A percentile compares a stretch with the other conserved stretches of the same genome.
Conservation (phyloP, 2,888 invertebrate species). For the Corbicula japonica region DNA sequence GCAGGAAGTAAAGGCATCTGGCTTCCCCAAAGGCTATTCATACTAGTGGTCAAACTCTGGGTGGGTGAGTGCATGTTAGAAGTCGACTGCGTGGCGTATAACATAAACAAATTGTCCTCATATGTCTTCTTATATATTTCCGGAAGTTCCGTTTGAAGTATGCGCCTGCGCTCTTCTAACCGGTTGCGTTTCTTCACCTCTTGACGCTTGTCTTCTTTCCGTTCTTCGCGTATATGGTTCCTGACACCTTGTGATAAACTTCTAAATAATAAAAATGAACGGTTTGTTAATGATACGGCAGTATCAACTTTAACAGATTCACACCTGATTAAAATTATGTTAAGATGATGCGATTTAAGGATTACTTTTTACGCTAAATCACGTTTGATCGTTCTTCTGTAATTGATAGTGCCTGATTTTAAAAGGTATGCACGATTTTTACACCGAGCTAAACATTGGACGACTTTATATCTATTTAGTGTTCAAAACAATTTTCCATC, state of each 20-base stretch:
- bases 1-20: constrained; percentile 22
- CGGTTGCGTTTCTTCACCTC: constrained; percentile 72
- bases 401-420: no score
- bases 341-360: no score
- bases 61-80: background rate
- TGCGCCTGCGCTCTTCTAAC: constrained; percentile 74
- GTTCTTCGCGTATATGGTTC: constrained; percentile 76
- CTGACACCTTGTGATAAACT: constrained; percentile 73
- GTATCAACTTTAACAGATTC: no score
- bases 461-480: no score
- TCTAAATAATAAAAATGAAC: no score
- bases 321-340: no score
- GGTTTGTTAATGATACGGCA: no score
- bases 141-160: constrained; percentile 69
- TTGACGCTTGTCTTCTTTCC: constrained; percentile 72
- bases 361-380: no score
- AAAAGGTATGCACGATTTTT: no score
- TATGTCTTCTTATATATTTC: constrained; percentile 50
- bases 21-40: background rate
- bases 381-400: no score
- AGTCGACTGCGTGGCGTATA: constrained; percentile 25
- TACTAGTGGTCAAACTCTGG: constrained; percentile 15
- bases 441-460: no score
- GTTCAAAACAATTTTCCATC: no score
- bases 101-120: constrained; percentile 54